Conservation (phyloP, 1,140 invertebrate genomes). For the Drosophila eugracilis region DNA sequence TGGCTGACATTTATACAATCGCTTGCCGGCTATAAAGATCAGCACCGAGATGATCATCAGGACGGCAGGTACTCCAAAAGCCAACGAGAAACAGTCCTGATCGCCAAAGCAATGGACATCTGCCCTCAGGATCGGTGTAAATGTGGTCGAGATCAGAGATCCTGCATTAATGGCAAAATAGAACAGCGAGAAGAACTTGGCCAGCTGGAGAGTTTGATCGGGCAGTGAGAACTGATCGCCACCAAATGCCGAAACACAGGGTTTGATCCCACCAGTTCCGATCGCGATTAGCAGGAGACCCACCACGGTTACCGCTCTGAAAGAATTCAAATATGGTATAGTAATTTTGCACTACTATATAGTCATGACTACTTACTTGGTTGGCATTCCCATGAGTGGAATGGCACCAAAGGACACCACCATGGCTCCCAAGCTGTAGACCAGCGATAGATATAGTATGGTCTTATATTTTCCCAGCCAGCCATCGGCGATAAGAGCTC, state of each 20-base stretch:
- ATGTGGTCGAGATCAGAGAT: slow-evolving; percentile 94
- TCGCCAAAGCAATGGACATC: slow-evolving; percentile 93
- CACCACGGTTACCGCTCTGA: slow-evolving; percentile 89
- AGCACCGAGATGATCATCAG: slow-evolving; percentile 95
- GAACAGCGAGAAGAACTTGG: slow-evolving; percentile 96
- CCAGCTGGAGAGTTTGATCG: slow-evolving; percentile 90
- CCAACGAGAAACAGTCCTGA: slow-evolving; percentile 94
- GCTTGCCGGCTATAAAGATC: slow-evolving; percentile 92
- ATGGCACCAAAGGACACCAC: slow-evolving; percentile 90
- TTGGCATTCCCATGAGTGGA: slow-evolving; percentile 86
- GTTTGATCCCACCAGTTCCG: slow-evolving; percentile 98
- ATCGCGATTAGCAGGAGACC: slow-evolving; percentile 93
- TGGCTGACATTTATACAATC: slow-evolving; percentile 90
- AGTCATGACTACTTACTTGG: slow-evolving; percentile 89
- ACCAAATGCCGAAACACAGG: slow-evolving; percentile 98
- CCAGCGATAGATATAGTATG: slow-evolving; percentile 93
- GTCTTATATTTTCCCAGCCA: slow-evolving; percentile 93
- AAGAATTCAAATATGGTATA: not conserved
- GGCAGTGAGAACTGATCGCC: slow-evolving; percentile 95
- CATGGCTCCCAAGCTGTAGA: slow-evolving; percentile 94
- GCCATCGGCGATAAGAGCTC: slow-evolving; percentile 94
- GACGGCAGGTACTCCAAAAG: slow-evolving; percentile 95
- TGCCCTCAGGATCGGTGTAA: slow-evolving; percentile 94
- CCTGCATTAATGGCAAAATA: slow-evolving; percentile 98
- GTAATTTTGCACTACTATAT: not conserved